phyloP scores from a whole-genome alignment of 92 coral and sea anemone genomes.

The Montipora capitata region DNA sequence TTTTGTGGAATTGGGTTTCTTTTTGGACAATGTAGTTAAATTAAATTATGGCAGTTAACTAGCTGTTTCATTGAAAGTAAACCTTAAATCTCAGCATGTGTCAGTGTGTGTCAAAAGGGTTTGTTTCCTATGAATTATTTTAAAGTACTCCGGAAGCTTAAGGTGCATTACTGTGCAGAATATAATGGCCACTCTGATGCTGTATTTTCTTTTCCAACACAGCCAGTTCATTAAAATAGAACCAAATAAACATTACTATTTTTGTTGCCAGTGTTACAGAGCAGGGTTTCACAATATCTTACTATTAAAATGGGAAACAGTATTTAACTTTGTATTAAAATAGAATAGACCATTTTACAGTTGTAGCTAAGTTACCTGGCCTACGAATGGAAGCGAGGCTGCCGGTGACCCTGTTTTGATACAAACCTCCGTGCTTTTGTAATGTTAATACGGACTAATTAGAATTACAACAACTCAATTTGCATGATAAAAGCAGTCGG shows the following conservation, averaged over 20 bases:
- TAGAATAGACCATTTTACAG: no score
- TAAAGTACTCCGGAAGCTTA: background rate
- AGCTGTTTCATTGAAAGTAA: constrained; percentile 4
- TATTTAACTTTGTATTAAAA: background rate
- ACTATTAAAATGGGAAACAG: background rate
- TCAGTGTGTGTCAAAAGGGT: constrained; percentile 7
- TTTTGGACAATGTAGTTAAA: background rate
- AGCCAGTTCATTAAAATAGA: constrained; percentile 1
- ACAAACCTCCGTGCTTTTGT: no score
- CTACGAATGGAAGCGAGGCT: no score
- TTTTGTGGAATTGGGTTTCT: background rate
- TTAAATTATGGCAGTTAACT: background rate
- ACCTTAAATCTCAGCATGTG: background rate
- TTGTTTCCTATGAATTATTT: constrained; percentile 1
- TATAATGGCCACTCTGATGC: background rate
- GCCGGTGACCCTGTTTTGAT: no score
- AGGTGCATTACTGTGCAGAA: background rate
- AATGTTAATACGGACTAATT: no score
- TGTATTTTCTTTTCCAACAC: no score
- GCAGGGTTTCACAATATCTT: no score
- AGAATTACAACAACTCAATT: no score
- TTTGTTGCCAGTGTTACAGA: no score
- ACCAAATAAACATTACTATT: constrained; percentile 3
- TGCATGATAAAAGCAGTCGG: no score
- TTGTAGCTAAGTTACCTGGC: no score